These are phyloP conservation scores for Diploptera punctata DNA, from an alignment of 2,888 invertebrate genomes.

Conservation along the genomic window DNA sequence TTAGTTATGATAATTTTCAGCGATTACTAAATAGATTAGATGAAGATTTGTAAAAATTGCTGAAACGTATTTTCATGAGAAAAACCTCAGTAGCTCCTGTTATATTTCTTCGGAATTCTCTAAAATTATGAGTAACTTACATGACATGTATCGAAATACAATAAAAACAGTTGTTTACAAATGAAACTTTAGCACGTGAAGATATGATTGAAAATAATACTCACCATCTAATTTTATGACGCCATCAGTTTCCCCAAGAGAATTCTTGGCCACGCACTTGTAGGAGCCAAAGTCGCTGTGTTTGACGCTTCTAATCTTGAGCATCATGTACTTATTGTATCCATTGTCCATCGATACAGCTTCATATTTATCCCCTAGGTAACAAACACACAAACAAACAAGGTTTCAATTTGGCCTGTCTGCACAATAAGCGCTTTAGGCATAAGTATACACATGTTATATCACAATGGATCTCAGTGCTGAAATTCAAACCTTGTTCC, in stretches of 20 bases:
- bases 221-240: constrained; percentile 88
- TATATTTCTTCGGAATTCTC: no score
- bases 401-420: not conserved
- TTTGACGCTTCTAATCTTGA: constrained; percentile 84
- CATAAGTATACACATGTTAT: no score
- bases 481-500: no score
- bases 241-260: constrained; percentile 88
- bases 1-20: no score
- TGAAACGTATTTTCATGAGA: no score
- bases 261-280: constrained; percentile 91
- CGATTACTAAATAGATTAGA: no score
- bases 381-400: not conserved
- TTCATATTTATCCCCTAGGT: constrained; percentile 85
- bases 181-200: not conserved
- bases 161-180: not conserved
- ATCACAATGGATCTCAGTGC: no score
- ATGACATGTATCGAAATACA: not conserved
- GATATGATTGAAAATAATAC: constrained; percentile 45
- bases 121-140: no score
- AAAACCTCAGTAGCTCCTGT: no score
- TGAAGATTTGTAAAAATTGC: no score
- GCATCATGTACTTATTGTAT: constrained; percentile 90
- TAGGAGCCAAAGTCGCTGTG: constrained; percentile 85
- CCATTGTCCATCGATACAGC: constrained; percentile 82
- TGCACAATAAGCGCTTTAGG: not conserved